Conservation (phyloP, 1,140 invertebrate species). For the Eurosta solidaginis region DNA sequence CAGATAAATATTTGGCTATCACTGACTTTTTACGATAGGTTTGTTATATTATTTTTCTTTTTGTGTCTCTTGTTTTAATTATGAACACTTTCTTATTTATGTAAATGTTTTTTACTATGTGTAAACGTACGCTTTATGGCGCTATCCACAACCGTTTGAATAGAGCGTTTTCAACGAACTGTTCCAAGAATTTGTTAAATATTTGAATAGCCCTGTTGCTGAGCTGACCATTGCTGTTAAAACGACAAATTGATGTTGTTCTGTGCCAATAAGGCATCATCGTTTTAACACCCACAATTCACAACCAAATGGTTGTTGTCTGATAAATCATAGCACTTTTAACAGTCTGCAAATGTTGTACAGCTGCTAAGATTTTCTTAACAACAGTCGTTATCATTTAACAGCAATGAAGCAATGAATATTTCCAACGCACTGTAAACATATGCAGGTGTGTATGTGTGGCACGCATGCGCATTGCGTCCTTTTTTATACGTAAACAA, state of each 20-base stretch:
- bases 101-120: no score
- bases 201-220: background rate
- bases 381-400: no score
- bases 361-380: no score
- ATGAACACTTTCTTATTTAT: background rate
- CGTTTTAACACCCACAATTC: background rate
- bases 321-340: background rate
- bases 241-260: background rate
- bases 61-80: background rate
- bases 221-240: background rate
- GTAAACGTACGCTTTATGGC: no score
- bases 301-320: no score
- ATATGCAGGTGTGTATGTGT: background rate
- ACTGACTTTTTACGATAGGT: no score
- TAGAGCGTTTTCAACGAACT: background rate
- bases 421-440: background rate
- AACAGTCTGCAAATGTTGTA: no score
- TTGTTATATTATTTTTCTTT: no score
- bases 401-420: background rate
- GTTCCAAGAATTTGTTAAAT: background rate
- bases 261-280: no score
- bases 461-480: background rate
- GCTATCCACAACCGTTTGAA: background rate
- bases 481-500: background rate
- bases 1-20: no score